Evolutionary conservation across 2,888 invertebrate genomes (phyloP).

Genomic region (Phrixothrix hirtus): DNA sequence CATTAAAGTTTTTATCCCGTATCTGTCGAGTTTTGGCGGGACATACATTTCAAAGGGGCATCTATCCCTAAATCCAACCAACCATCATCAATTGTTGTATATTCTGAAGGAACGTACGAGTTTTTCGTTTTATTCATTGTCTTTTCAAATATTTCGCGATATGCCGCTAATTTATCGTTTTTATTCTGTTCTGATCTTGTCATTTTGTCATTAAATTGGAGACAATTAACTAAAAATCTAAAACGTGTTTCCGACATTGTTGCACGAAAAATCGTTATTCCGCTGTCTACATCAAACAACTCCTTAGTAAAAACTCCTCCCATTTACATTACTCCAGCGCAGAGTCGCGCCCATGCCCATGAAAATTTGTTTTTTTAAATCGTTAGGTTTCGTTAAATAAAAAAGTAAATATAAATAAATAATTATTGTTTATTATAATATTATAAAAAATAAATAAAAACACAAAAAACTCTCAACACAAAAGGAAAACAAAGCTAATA

Average conservation of each 20-base stretch:
- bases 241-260: conserved; percentile 25
- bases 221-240: too few relatives aligned
- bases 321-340: conserved; percentile 10
- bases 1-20: too few relatives aligned
- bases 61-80: conserved; percentile 21
- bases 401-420: too few relatives aligned
- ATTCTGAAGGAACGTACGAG: conserved; percentile 6
- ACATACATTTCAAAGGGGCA: conserved; percentile 24
- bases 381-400: too few relatives aligned
- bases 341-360: too few relatives aligned
- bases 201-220: conserved; percentile 34
- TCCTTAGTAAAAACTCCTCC: conserved; percentile 22
- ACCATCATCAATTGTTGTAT: conserved; percentile 27
- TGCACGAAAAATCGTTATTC: conserved; percentile 22
- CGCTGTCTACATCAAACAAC: too few relatives aligned
- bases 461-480: too few relatives aligned
- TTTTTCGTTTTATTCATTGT: conserved; percentile 11
- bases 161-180: conserved; percentile 34
- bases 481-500: too few relatives aligned
- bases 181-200: conserved; percentile 26
- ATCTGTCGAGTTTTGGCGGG: conserved; percentile 10
- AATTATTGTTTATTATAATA: too few relatives aligned
- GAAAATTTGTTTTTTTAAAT: too few relatives aligned
- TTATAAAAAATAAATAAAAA: too few relatives aligned
- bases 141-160: conserved; percentile 9